Evolutionary conservation across 2,113 vertebrate genomes (phyloP), one percentile per base, ranked within the genome.

Genomic region (Scomber japonicus): DNA sequence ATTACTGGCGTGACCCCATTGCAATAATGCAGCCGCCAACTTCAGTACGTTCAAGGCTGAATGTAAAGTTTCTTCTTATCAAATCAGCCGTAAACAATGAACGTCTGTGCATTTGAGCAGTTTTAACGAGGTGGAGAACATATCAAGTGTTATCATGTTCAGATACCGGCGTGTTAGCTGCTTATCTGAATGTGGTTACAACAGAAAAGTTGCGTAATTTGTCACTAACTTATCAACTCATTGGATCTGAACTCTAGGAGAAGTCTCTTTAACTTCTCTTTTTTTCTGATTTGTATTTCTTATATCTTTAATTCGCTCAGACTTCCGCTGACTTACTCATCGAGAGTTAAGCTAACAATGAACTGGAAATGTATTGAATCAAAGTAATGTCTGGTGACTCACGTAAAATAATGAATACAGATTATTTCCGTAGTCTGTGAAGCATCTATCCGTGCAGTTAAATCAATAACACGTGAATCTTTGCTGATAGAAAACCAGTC

Each of bases 1-100:
- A 53, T 88, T 66, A 16, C 90, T 88, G 84, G 83, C 3, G 8
- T 8, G 30, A 16, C 31, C 13, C 21, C 12, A 19, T 15, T 54
- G 3, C 7, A 40, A 67, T n/a, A n/a, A 40, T 6, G 1, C 19
- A 6, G 35, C 10, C 17, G 15, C 16, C 5, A 30, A 45, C 66
- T 40, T 6, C 0, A 0, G 24, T n/a, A 19, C 5, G 11, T 8
- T 64, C 2, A 8, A 27, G 50, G 3, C 21, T 30, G 2, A 13
- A 30, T 31, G n/a, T 14, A 11, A 24, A 19, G 3, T 61, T 53
- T 51, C 19, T 7, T 46, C 1, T 4, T 3, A 5, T 2, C 11
- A 30, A 3, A n/a, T 27, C 0, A 30, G 0, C 2, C 3, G 15
- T 59, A 8, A 21, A 14, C 30, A 6, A 3, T 3, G 10, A 24